A percentile compares a stretch with the other conserved stretches of the same genome.
These are phyloP conservation scores for Chloropsis cyanopogon DNA, from an alignment of 2,113 vertebrate genomes.

Conservation along the genomic window DNA sequence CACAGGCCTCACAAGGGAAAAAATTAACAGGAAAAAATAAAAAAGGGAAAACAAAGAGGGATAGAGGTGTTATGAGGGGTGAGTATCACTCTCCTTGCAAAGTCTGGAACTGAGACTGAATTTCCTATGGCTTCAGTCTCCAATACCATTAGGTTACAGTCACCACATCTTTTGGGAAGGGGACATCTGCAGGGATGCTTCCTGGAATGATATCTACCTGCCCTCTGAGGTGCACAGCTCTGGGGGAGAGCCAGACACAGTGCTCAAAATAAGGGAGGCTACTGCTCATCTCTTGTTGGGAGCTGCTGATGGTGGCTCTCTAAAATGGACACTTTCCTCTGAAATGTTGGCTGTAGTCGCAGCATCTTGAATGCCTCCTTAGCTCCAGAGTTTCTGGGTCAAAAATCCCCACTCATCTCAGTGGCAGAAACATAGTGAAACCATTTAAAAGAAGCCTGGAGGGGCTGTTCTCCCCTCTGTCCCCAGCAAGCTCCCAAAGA, in stretches of 20 bases:
- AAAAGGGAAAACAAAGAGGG: background rate
- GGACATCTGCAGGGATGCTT: background rate
- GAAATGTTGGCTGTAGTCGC: background rate
- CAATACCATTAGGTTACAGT: rapidly evolving
- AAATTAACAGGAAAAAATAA: background rate
- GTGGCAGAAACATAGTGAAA: background rate
- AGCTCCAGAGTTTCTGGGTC: background rate
- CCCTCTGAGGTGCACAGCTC: too few relatives aligned
- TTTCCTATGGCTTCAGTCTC: background rate
- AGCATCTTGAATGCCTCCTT: background rate
- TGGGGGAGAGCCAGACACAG: rapidly evolving
- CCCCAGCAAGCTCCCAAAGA: background rate
- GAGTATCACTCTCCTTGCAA: background rate
- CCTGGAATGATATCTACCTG: background rate
- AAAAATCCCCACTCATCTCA: background rate
- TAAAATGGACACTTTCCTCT: background rate
- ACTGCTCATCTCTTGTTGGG: rapidly evolving
- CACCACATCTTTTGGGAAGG: background rate
- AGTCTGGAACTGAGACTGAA: background rate
- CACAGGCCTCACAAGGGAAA: background rate
- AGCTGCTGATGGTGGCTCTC: background rate
- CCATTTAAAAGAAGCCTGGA: background rate
- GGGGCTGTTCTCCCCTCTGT: background rate
- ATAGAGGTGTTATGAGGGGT: background rate
- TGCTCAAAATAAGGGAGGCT: background rate